Evolutionary conservation across 1,140 invertebrate species (phyloP), one percentile per base, ranked within the genome.

Genomic region (Callitettix versicolor): DNA sequence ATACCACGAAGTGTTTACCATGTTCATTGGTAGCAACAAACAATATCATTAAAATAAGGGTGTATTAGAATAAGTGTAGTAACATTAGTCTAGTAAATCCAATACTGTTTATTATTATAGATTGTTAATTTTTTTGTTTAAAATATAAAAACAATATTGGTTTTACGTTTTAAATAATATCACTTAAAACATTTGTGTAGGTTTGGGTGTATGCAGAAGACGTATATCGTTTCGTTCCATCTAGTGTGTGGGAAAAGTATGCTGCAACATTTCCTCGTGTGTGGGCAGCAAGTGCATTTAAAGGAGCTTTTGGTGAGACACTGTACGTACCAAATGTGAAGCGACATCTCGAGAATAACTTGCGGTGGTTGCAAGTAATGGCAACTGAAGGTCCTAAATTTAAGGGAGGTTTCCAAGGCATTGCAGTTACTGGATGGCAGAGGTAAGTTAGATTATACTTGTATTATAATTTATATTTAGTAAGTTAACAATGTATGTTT

Each of bases 221-320:
- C 60, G 68, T 76, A 3, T 73, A 77, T 52, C 64, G 73, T 18
- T 77, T 81, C 58, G 73, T 77, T 2, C 70, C 72, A 1, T 67
- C 68, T 20, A 72, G 49, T 67, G 66, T 72, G 4, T 93, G 88
- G 88, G 80, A 86, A 44, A 86, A 82, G 41, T 95, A 91, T 62
- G 76, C 81, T 0, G 74, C 79, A 44, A 73, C 93, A 1, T 98
- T 98, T 68, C 79, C 82, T 0, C 79, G 80, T 21, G 79, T 94
- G n/a, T 98, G 95, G 95, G 79, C 85, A n/a, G 91, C 91, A 2
- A 85, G 85, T 55, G 88, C 92, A 1, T 95, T 87, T 65, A 95
- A 95, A 75, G 92, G 87, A 11, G 88, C 89, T 0, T 87, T 90
- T 63, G 89, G 89, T 0, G 83, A 87, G 58, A 82, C 79, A 20